phyloP scores from a whole-genome alignment of 1,140 invertebrate species.

The Campoletis sonorensis region DNA sequence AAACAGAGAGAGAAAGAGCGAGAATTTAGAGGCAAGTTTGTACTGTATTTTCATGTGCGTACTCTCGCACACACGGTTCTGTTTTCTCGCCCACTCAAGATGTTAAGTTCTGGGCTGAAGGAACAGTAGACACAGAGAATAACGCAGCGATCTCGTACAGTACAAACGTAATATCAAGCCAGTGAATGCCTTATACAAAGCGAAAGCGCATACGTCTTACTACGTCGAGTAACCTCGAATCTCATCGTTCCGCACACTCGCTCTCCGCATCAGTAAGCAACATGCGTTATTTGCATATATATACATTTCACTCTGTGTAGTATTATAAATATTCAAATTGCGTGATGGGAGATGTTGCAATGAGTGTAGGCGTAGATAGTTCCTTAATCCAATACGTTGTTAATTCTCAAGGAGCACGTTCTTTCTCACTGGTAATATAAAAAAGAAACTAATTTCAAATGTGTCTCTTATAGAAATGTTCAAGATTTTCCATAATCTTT shows the following conservation, averaged over 20 bases:
- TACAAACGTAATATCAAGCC: constrained; percentile 5
- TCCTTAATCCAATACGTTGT: neutral
- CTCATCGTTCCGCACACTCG: constrained; percentile 1
- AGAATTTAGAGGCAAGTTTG: constrained; percentile 7
- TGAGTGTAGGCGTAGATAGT: neutral
- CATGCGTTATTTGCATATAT: neutral
- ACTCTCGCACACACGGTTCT: neutral
- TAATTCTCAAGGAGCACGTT: neutral
- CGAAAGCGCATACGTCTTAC: constrained; percentile 32
- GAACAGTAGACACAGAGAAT: constrained; percentile 3
- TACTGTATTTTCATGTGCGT: neutral
- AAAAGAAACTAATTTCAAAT: no score
- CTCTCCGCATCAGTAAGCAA: neutral
- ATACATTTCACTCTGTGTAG: neutral
- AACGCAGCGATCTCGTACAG: neutral
- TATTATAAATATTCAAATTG: constrained; percentile 16
- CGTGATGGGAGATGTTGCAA: neutral
- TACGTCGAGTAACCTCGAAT: constrained; percentile 33
- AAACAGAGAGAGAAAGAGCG: no score
- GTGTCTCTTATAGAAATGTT: no score
- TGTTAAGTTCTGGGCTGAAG: constrained; percentile 17
- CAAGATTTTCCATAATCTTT: no score
- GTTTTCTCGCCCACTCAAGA: constrained; percentile 10
- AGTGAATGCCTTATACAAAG: constrained; percentile 18
- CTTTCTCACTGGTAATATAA: no score